Conservation (phyloP, 2,888 invertebrate genomes). For the Hydrotaea cyrtoneurina region DNA sequence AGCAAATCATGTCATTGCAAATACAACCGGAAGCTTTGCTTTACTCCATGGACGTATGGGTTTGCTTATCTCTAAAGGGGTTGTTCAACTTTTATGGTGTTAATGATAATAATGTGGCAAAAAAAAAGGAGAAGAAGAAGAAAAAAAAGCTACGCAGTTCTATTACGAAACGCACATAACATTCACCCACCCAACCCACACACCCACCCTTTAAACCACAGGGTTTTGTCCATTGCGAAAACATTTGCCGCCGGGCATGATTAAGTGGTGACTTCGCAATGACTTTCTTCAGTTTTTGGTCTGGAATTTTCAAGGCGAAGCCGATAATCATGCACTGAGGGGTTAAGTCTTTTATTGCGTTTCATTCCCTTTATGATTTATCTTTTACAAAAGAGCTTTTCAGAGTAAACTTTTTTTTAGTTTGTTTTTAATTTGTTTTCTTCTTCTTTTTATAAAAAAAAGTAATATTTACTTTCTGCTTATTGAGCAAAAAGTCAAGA, state of each 20-base stretch:
- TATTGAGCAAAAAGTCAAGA: neutral
- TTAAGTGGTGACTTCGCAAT: conserved; percentile 65
- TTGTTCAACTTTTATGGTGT: conserved; percentile 66
- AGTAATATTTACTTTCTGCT: conserved; percentile 12
- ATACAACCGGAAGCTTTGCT: conserved; percentile 54
- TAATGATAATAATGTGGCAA: conserved; percentile 62
- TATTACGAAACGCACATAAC: neutral
- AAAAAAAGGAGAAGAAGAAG: neutral
- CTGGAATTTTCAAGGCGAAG: conserved; percentile 57
- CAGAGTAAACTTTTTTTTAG: too few relatives aligned
- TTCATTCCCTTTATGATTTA: conserved; percentile 38
- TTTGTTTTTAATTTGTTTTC: conserved; percentile 22
- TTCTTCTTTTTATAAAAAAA: neutral
- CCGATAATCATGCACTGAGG: neutral
- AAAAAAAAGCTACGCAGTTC: conserved; percentile 49
- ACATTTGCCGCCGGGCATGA: conserved; percentile 48
- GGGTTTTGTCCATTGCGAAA: neutral
- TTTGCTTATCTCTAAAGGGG: conserved; percentile 50
- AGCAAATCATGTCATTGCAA: neutral
- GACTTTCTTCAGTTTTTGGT: conserved; percentile 36
- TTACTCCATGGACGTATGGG: neutral
- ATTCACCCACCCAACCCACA: neutral
- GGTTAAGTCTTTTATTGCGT: conserved; percentile 10
- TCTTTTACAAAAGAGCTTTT: conserved; percentile 35
- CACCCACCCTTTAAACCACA: too few relatives aligned